These are phyloP conservation scores for Rousettus madagascariensis DNA, from an alignment of 2,797 vertebrate genomes.

Conservation along the genomic window DNA sequence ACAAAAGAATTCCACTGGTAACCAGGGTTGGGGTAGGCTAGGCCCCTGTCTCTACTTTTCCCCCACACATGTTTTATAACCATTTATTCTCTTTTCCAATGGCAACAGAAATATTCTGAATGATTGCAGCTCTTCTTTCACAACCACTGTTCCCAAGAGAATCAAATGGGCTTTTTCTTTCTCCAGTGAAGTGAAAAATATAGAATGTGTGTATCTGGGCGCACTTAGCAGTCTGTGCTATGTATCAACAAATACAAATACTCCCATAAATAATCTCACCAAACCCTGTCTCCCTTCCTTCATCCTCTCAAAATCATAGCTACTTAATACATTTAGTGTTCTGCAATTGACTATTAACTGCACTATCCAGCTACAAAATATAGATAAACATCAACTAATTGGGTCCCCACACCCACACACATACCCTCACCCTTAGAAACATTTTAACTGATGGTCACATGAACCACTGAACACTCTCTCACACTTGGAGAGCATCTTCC, in stretches of 20 bases:
- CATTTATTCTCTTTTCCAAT: background rate
- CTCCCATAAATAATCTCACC: conserved; percentile 37
- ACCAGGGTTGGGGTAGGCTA: background rate
- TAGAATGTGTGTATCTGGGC: background rate
- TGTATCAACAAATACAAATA: background rate
- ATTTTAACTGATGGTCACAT: background rate
- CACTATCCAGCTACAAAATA: background rate
- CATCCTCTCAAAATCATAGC: background rate
- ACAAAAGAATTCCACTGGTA: conserved; percentile 52
- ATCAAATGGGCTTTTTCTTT: conserved; percentile 42
- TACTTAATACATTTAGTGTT: background rate
- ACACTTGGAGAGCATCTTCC: background rate
- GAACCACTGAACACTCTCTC: background rate
- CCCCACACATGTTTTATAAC: conserved; percentile 18
- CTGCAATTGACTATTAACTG: background rate
- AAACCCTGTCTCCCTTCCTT: background rate
- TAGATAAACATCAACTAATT: background rate
- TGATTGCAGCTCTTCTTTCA: conserved; percentile 12
- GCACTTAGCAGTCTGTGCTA: background rate
- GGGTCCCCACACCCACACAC: conserved; percentile 37
- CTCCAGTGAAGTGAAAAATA: conserved; percentile 21
- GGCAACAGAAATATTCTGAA: background rate
- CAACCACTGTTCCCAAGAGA: conserved; percentile 41
- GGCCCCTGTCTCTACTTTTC: background rate
- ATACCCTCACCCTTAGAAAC: background rate